phyloP scores from a whole-genome alignment of 2,113 vertebrate genomes.

The Bos indicus region DNA sequence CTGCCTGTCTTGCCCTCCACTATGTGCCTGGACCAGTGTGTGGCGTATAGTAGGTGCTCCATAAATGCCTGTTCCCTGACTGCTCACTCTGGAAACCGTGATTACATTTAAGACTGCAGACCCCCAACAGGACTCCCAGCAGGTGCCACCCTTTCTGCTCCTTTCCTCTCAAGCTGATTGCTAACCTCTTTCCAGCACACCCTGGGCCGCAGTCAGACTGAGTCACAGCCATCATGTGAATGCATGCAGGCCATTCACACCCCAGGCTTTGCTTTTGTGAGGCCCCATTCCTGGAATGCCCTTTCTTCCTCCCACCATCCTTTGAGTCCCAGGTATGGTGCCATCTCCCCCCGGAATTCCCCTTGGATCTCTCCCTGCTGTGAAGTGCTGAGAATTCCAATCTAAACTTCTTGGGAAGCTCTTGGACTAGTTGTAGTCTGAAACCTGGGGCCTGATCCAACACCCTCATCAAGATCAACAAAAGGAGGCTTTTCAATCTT shows the following conservation, averaged over 20 bases:
- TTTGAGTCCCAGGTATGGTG: background rate
- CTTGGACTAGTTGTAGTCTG: background rate
- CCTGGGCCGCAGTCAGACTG: background rate
- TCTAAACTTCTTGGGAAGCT: background rate
- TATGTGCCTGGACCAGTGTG: background rate
- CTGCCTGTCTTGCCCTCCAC: background rate
- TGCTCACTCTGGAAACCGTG: background rate
- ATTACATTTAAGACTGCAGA: background rate
- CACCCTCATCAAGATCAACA: background rate
- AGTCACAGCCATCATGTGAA: background rate
- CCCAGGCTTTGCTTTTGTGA: background rate
- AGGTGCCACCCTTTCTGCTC: rapidly evolving
- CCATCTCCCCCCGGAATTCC: background rate
- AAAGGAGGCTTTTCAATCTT: background rate
- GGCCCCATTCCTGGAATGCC: background rate
- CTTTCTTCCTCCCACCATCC: background rate
- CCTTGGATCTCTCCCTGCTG: background rate
- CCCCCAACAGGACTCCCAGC: background rate
- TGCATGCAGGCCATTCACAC: background rate
- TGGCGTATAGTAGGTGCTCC: background rate
- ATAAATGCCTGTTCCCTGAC: background rate
- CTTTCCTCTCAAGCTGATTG: background rate
- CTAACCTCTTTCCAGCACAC: background rate
- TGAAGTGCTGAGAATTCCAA: background rate
- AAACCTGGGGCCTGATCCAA: background rate